Percentiles rank a stretch among this genome's conserved stretches.
phyloP scores from a whole-genome alignment of 37 sponge, comb jelly and placozoan genomes.

The Beroe ovata region DNA sequence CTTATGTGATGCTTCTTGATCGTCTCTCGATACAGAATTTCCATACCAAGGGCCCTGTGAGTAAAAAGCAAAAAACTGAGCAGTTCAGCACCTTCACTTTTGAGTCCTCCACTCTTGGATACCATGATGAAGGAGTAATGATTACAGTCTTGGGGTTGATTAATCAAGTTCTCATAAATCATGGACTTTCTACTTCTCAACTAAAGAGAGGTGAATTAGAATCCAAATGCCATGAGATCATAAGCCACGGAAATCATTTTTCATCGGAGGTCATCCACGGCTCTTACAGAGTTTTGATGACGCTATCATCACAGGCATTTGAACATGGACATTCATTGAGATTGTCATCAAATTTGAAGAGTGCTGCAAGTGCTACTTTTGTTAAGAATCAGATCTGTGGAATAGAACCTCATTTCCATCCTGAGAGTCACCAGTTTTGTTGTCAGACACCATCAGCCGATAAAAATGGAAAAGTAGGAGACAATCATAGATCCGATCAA shows the following conservation, averaged over 20 bases:
- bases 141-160: neutral
- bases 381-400: neutral
- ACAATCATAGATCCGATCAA: neutral
- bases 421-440: conserved; percentile 2
- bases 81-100: conserved; percentile 59
- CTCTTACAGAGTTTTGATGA: neutral
- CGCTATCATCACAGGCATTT: conserved; percentile 12
- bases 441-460: neutral
- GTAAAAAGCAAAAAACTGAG: conserved; percentile 54
- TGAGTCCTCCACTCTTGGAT: conserved; percentile 22
- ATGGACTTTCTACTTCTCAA: conserved; percentile 10
- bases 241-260: neutral
- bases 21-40: conserved; percentile 2
- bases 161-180: neutral
- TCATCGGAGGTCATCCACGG: neutral
- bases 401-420: conserved; percentile 11
- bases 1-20: neutral
- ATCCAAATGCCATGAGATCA: conserved; percentile 32
- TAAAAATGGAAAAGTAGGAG: neutral
- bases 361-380: neutral
- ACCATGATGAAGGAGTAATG: conserved; percentile 7
- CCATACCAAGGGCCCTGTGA: conserved; percentile 19
- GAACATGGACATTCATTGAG: neutral
- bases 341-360: neutral
- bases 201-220: neutral